Evolutionary conservation across 2,113 vertebrate genomes (phyloP).

Genomic region (Urocitellus parryii): DNA sequence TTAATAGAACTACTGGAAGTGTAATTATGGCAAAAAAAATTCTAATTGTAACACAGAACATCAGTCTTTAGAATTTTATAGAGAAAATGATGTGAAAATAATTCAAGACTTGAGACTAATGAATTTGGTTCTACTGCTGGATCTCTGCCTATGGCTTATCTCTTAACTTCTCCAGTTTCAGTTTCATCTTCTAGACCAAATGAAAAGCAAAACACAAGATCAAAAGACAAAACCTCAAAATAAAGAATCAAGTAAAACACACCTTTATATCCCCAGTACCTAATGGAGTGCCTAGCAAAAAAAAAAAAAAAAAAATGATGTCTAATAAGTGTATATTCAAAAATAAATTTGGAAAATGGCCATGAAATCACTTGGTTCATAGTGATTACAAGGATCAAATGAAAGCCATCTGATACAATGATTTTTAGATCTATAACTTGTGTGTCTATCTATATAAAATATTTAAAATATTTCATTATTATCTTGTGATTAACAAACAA

Average conservation of each 20-base stretch:
- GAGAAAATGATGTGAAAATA: not conserved
- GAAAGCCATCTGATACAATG: not conserved
- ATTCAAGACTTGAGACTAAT: not conserved
- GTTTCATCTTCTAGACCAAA: not conserved
- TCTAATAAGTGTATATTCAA: not conserved
- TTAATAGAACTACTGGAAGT: not conserved
- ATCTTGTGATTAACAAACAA: not conserved
- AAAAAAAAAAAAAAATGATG: not conserved
- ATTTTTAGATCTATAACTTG: conserved; percentile 5
- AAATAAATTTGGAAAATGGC: not conserved
- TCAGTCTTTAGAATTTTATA: conserved; percentile 8
- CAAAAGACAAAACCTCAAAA: not conserved
- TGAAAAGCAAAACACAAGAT: not conserved
- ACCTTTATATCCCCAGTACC: not conserved
- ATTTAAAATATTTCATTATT: conserved; percentile 5
- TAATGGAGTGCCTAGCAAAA: not conserved
- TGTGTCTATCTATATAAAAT: not conserved
- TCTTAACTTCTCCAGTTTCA: not conserved
- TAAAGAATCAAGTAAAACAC: not conserved
- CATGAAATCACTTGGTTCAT: not conserved
- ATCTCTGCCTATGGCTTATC: not conserved
- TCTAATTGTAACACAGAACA: not conserved
- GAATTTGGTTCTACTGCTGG: not conserved
- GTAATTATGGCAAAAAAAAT: not conserved
- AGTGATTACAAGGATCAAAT: not conserved